Evolutionary conservation across 2,797 vertebrate species (phyloP), one percentile per base, ranked within the genome.

Genomic region (Centropyge bicolor): DNA sequence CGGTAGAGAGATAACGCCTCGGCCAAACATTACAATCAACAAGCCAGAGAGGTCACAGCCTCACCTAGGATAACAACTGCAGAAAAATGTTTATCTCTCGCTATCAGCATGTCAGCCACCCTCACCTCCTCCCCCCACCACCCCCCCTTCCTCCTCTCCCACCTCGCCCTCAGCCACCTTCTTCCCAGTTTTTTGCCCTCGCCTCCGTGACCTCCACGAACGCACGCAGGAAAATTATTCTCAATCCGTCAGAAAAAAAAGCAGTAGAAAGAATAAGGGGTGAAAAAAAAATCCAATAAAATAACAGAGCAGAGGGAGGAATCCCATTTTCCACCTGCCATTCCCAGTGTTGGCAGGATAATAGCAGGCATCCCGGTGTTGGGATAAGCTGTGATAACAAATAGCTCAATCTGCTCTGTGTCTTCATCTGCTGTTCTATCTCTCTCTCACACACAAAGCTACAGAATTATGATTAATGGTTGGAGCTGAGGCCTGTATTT

Each of bases 341-440:
- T 91, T 88, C 86, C 84, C 78, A 66, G 82, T 76, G 77, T 71
- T 85, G 89, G 88, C 86, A 80, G 88, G 79, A 86, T 86, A 89
- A 89, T 84, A 87, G 88, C 88, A 80, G 90, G 81, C 91, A 82
- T 89, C 83, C 82, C 66, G 70, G 85, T 74, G 89, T 87, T 87
- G 90, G 90, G 88, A 92, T 90, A 90, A 92, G 81, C 90, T 86
- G 85, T 73, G 89, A 89, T 89, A 93, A 94, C 91, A 92, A 93
- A 93, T 90, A 88, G 92, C 88, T 90, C 92, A 90, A 90, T 93
- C 87, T 93, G 90, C 87, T 89, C 64, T 13, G 54, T 57, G 78
- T 84, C 85, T 87, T 89, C 82, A 90, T 93, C 86, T 88, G 82
- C 82, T 76, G 82, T 81, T 86, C 82, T 61, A 87, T 89, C 84